Evolutionary conservation across 2,797 vertebrate species (phyloP).

Genomic region (Enteromius afrohamiltoni): DNA sequence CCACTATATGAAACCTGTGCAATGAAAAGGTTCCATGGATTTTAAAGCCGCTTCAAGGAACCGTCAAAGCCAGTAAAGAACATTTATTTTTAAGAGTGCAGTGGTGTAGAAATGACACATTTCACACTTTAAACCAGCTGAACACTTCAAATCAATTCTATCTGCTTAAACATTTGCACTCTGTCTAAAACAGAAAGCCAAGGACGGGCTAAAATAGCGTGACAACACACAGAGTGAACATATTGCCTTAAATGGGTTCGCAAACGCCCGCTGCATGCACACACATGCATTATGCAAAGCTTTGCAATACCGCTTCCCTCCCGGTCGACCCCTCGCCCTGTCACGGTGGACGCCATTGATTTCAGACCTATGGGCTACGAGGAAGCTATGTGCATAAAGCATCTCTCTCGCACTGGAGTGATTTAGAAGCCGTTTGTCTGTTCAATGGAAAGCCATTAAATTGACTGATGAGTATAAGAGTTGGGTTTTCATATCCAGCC

Average conservation of each 20-base stretch:
- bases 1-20: background rate
- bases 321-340: slow-evolving; percentile 24
- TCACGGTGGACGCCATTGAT: slow-evolving; percentile 39
- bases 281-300: slow-evolving; percentile 49
- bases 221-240: slow-evolving; percentile 2
- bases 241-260: slow-evolving; percentile 24
- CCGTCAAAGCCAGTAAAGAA: background rate
- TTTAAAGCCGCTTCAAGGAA: background rate
- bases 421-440: slow-evolving; percentile 48
- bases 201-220: background rate
- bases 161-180: background rate
- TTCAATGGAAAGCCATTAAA: slow-evolving; percentile 51
- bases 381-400: slow-evolving; percentile 36
- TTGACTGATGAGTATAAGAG: slow-evolving; percentile 47
- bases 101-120: background rate
- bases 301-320: slow-evolving; percentile 33
- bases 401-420: slow-evolving; percentile 30
- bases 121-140: slow-evolving; percentile 4
- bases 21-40: background rate
- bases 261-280: background rate
- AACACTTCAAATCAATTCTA: background rate
- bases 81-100: background rate
- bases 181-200: background rate
- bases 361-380: slow-evolving; percentile 25
- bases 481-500: slow-evolving; percentile 48